Evolutionary conservation across 2,113 vertebrate species (phyloP), one percentile per base, ranked within the genome.

Genomic region (Macquaria australasica): DNA sequence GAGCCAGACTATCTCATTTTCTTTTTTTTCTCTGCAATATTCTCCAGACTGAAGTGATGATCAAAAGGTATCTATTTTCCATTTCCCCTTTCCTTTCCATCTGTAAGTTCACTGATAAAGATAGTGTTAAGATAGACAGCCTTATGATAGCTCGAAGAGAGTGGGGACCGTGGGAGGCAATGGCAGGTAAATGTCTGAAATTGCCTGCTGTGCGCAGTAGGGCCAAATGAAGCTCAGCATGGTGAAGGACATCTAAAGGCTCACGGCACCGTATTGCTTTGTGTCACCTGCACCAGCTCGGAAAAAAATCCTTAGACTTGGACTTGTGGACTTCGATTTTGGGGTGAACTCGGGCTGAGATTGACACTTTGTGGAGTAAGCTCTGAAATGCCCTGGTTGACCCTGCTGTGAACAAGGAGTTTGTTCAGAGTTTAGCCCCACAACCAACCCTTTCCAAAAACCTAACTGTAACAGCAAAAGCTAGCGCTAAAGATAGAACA

Each of bases 241-340:
- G 82, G 53, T 67, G 86, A 91, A 75, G 84, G 87, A 88, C 87
- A 87, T 87, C 76, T 79, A 64, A 90, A 84, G 82, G 74, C 64
- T 83, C 23, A 18, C 45, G 59, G 73, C 25, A 28, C 31, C 50
- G 10, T 48, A 50, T 86, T 82, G 58, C 45, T 66, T 59, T 71
- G 79, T 45, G 77, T 82, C 45, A 73, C 74, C 48, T 56, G 41
- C 34, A 73, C 39, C 8, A 41, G n/a, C 73, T 66, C 58, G 1
- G 73, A 11, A 48, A 39, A 15, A 77, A 68, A 72, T 11, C 59
- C 11, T 15, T n/a, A 66, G 18, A 72, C n/a, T n/a, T n/a, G n/a
- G n/a, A n/a, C n/a, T n/a, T n/a, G 74, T 59, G 39, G 68, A 86
- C 79, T 82, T 79, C 69, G 83, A 85, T 71, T 86, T 79, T 10